Percentiles rank a stretch among this genome's conserved stretches.
These are phyloP conservation scores for Spermophilus dauricus DNA, from an alignment of 2,113 vertebrate genomes.

Conservation along the genomic window DNA sequence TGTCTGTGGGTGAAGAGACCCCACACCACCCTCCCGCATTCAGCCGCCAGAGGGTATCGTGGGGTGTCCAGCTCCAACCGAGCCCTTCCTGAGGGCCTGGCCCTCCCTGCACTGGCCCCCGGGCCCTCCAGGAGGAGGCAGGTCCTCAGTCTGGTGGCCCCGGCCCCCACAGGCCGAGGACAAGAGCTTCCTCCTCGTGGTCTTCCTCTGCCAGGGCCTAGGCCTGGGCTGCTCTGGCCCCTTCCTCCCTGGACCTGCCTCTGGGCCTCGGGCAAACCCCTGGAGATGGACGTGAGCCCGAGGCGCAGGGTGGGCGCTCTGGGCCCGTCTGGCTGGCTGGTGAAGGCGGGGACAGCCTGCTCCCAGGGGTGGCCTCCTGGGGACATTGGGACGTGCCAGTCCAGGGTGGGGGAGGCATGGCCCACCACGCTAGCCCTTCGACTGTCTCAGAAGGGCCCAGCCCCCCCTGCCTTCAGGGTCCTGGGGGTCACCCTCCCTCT, in stretches of 20 bases:
- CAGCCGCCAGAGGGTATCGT: background rate
- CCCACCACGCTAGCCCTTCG: accelerated
- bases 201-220: no score
- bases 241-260: background rate
- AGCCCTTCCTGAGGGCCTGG: background rate
- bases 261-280: background rate
- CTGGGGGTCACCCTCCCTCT: background rate
- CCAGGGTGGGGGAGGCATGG: accelerated
- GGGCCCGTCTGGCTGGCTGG: accelerated
- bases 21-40: background rate
- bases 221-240: background rate
- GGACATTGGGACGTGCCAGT: accelerated
- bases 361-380: background rate
- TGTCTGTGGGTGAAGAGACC: accelerated
- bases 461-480: background rate
- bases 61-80: background rate
- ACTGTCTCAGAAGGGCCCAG: background rate
- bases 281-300: background rate
- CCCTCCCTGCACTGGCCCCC: background rate
- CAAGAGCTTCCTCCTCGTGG: background rate
- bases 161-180: no score
- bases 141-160: no score
- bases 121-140: no score
- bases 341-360: accelerated
- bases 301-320: accelerated